phyloP scores from a whole-genome alignment of 2,113 vertebrate genomes.

The Barnardius zonarius region DNA sequence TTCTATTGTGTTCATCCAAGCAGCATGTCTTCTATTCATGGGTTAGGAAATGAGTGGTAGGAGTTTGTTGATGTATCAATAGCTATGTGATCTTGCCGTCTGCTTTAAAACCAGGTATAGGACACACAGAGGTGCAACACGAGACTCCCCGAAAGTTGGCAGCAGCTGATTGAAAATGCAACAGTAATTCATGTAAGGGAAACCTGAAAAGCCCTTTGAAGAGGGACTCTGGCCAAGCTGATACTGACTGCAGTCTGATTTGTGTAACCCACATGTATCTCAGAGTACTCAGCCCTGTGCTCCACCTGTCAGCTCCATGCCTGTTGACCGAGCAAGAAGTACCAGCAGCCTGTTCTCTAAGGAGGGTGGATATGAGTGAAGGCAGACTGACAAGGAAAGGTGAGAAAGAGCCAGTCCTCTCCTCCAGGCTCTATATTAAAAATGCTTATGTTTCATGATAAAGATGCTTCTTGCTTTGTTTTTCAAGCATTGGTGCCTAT shows the following conservation, averaged over 20 bases:
- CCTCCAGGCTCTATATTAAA: not conserved
- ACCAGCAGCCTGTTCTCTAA: not conserved
- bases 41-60: not conserved
- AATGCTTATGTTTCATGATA: not conserved
- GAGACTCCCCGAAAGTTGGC: not conserved
- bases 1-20: not conserved
- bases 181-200: not conserved
- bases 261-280: not conserved
- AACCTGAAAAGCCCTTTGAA: not conserved
- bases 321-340: not conserved
- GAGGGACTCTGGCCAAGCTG: not conserved
- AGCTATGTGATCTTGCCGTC: not conserved
- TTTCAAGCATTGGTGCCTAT: not conserved
- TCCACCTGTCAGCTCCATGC: not conserved
- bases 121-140: not conserved
- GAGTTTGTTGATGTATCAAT: not conserved
- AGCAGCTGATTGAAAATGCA: not conserved
- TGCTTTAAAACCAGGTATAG: not conserved
- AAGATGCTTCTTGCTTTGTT: not conserved
- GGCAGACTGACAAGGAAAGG: not conserved
- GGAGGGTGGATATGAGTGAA: accelerated
- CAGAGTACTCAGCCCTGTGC: not conserved
- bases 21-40: not conserved
- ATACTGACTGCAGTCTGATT: not conserved
- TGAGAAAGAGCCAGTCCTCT: not conserved